Evolutionary conservation across 2,888 invertebrate genomes (phyloP).

Genomic region (Adelognathus sp.): DNA sequence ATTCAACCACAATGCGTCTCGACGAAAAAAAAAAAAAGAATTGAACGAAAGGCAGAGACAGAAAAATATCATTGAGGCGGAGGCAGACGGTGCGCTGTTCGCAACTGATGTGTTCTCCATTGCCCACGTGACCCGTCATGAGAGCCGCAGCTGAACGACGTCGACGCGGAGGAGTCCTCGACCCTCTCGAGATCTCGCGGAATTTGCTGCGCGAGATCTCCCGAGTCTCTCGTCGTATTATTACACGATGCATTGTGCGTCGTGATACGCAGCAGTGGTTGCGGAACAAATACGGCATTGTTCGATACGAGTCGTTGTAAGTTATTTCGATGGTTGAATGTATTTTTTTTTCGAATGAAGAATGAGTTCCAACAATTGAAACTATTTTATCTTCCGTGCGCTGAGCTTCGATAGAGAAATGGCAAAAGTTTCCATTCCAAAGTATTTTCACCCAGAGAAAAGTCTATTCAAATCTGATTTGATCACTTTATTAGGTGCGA

Average conservation of each 20-base stretch:
- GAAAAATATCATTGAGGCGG: background rate
- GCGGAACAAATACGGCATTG: background rate
- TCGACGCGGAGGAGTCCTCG: constrained; percentile 21
- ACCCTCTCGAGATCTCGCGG: constrained; percentile 30
- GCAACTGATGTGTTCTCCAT: background rate
- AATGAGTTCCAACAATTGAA: too few species aligned
- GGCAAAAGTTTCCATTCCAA: too few species aligned
- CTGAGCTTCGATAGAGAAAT: too few species aligned
- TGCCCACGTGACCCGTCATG: background rate
- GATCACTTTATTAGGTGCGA: too few species aligned
- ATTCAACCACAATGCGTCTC: constrained; percentile 16
- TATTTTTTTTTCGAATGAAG: too few species aligned
- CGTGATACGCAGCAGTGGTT: background rate
- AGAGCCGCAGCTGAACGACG: background rate
- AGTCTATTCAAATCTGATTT: too few species aligned
- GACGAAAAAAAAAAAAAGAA: background rate
- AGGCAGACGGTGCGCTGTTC: constrained; percentile 2
- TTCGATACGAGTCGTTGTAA: background rate
- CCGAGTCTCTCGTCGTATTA: background rate
- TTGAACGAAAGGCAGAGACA: too few species aligned
- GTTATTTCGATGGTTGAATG: too few species aligned
- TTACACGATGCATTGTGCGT: background rate
- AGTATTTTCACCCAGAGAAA: too few species aligned
- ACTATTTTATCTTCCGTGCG: too few species aligned
- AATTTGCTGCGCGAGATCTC: background rate